phyloP scores from a whole-genome alignment of 2,797 vertebrate species.

The Onychomys arenicola region DNA sequence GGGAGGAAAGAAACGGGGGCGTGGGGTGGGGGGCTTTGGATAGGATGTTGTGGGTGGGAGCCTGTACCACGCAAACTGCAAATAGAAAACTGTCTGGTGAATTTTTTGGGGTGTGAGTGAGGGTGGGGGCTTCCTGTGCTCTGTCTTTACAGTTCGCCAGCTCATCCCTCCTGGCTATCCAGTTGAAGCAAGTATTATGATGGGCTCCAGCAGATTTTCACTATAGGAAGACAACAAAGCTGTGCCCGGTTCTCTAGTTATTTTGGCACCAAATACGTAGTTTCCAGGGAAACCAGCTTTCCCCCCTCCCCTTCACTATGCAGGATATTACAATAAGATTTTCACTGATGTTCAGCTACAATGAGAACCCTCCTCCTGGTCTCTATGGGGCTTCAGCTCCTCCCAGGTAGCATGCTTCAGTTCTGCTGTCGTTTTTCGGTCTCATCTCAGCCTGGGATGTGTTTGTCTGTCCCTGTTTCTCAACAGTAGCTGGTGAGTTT shows the following conservation, averaged over 20 bases:
- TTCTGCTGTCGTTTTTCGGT: constrained; percentile 39
- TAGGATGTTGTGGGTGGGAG: neutral
- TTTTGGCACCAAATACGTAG: constrained; percentile 82
- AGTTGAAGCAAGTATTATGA: constrained; percentile 66
- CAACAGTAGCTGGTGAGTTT: constrained; percentile 23
- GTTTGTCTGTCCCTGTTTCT: neutral
- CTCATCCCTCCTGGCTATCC: constrained; percentile 52
- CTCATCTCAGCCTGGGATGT: neutral
- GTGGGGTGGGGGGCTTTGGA: neutral
- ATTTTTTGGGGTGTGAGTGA: neutral
- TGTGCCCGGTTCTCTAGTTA: constrained; percentile 80
- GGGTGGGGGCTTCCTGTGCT: neutral
- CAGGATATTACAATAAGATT: constrained; percentile 79
- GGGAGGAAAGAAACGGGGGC: neutral
- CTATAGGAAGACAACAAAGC: constrained; percentile 68
- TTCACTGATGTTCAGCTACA: constrained; percentile 64
- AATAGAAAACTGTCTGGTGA: neutral
- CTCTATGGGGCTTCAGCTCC: constrained; percentile 60
- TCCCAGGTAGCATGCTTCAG: constrained; percentile 73
- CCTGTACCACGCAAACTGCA: neutral
- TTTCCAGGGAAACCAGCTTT: constrained; percentile 72
- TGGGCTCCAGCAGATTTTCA: constrained; percentile 64
- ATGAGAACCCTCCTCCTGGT: constrained; percentile 55
- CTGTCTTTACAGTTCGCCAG: neutral
- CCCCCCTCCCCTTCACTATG: constrained; percentile 51